These are phyloP conservation scores for Romanogobio albipinnatus DNA, from an alignment of 2,113 vertebrate species.

Conservation along the genomic window DNA sequence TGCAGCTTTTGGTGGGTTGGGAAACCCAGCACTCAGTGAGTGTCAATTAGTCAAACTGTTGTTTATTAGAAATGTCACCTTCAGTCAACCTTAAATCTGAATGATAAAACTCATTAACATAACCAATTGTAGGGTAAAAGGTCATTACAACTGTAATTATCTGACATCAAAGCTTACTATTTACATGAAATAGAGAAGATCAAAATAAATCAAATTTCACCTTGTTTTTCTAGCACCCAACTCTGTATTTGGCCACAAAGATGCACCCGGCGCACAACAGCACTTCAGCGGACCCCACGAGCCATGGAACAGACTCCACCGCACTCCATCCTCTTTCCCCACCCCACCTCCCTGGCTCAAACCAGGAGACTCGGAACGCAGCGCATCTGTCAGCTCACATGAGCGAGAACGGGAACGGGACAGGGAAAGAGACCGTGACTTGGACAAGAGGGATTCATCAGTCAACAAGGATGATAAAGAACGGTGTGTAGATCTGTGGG, in stretches of 20 bases:
- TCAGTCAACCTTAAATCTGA: background rate
- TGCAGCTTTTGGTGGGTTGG: constrained; percentile 95
- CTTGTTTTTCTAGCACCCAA: constrained; percentile 85
- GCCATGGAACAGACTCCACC: constrained; percentile 98
- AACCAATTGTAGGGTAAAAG: too few relatives aligned
- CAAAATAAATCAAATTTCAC: background rate
- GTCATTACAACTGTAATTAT: background rate
- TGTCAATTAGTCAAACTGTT: constrained; percentile 60
- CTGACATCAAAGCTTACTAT: background rate
- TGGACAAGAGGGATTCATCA: constrained; percentile 91
- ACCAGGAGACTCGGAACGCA: constrained; percentile 92
- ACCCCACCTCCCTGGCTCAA: constrained; percentile 98
- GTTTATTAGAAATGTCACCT: background rate
- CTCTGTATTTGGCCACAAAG: constrained; percentile 96
- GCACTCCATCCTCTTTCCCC: constrained; percentile 96
- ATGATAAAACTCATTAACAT: too few relatives aligned
- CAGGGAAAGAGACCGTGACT: constrained; percentile 82
- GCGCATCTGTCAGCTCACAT: constrained; percentile 89
- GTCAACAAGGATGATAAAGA: constrained; percentile 96
- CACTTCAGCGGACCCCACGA: constrained; percentile 92
- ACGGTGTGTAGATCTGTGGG: constrained; percentile 78
- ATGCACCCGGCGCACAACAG: constrained; percentile 90
- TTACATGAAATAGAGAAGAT: background rate
- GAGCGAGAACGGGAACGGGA: constrained; percentile 81
- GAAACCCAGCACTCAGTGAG: constrained; percentile 97